Conservation (phyloP, 2,888 invertebrate genomes). For the Limnephilus lunatus region DNA sequence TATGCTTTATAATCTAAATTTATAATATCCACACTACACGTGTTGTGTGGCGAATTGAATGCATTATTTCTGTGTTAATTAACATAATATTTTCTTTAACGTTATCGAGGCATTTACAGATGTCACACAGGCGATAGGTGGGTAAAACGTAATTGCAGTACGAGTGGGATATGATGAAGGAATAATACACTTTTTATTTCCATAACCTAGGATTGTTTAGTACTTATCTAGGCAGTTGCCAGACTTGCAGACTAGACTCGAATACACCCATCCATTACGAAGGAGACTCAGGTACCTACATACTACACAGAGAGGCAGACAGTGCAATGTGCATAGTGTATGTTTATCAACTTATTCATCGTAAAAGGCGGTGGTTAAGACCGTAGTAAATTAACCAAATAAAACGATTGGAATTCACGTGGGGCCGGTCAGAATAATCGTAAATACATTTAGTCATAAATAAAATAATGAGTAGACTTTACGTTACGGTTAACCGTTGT, state of each 20-base stretch:
- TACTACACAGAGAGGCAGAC: not conserved
- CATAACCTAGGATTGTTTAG: not conserved
- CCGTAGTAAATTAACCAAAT: conserved; percentile 13
- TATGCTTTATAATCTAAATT: not conserved
- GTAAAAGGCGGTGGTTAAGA: not conserved
- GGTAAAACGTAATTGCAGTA: not conserved
- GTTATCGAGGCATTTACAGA: not conserved
- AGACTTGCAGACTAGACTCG: not conserved
- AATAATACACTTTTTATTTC: not conserved
- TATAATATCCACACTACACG: not conserved
- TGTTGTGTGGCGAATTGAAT: not conserved
- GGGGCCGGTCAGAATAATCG: conserved; percentile 45
- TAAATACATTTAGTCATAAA: conserved; percentile 47
- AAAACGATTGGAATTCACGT: conserved; percentile 40
- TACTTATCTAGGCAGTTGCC: not conserved
- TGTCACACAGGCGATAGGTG: not conserved
- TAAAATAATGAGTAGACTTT: conserved; percentile 36
- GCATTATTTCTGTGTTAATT: not conserved
- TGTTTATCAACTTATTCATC: not conserved
- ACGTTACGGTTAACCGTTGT: conserved; percentile 41
- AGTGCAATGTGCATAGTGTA: not conserved
- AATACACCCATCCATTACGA: not conserved
- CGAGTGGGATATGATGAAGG: not conserved
- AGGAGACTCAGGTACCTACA: not conserved
- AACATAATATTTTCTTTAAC: not conserved